Percentiles rank a stretch among this genome's conserved stretches.
These are phyloP conservation scores for Epinephelus cyanopodus DNA, from an alignment of 2,113 vertebrate genomes.

Conservation along the genomic window DNA sequence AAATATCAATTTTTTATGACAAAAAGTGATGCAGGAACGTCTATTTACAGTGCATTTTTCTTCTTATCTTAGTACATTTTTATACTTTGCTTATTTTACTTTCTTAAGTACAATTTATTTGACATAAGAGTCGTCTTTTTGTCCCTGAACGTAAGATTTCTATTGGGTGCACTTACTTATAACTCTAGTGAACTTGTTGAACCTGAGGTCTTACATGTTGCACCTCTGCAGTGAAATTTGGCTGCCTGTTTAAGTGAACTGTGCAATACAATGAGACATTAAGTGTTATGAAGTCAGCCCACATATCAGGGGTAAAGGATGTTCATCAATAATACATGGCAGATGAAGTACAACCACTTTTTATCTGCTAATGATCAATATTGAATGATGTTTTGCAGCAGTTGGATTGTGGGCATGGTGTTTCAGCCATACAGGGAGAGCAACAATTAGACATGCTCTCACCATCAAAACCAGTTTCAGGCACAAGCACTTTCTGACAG, in stretches of 20 bases:
- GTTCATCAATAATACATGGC: conserved; percentile 51
- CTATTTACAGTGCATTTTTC: no score
- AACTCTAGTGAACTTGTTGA: conserved; percentile 1
- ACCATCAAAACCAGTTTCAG: not conserved
- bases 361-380: conserved; percentile 56
- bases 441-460: conserved; percentile 44
- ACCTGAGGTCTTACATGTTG: not conserved
- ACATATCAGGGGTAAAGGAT: not conserved
- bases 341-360: conserved; percentile 31
- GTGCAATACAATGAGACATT: not conserved
- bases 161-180: not conserved
- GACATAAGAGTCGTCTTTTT: not conserved
- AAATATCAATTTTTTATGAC: no score
- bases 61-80: no score
- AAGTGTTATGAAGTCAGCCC: conserved; percentile 20
- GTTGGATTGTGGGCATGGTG: conserved; percentile 3
- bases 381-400: conserved; percentile 59
- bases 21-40: no score
- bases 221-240: not conserved
- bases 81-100: no score
- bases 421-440: conserved; percentile 12
- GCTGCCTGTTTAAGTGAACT: conserved; percentile 18
- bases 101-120: not conserved
- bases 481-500: conserved; percentile 11
- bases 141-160: not conserved